These are phyloP conservation scores for Coremacera marginata DNA, from an alignment of 2,888 invertebrate genomes.

Conservation along the genomic window DNA sequence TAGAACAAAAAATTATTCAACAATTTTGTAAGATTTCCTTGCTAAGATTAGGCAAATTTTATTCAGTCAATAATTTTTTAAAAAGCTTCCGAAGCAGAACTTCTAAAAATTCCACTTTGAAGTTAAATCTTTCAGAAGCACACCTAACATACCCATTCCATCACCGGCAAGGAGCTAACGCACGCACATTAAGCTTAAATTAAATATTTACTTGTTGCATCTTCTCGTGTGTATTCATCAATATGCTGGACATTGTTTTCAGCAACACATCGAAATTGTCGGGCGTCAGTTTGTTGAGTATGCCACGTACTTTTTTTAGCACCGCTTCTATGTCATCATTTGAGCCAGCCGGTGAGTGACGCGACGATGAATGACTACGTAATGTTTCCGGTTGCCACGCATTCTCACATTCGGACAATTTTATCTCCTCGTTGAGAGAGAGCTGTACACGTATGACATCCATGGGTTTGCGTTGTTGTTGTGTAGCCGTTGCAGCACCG, in stretches of 20 bases:
- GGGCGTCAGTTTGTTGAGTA: constrained; percentile 64
- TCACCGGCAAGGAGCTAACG: neutral
- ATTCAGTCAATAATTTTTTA: too few relatives aligned
- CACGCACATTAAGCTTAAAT: neutral
- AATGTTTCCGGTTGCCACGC: constrained; percentile 64
- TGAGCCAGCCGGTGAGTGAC: constrained; percentile 28
- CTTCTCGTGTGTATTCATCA: constrained; percentile 59
- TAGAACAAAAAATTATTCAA: too few relatives aligned
- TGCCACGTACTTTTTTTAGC: constrained; percentile 64
- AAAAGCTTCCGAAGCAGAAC: too few relatives aligned
- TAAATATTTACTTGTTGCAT: constrained; percentile 60
- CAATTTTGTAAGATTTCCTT: too few relatives aligned
- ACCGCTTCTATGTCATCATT: constrained; percentile 59
- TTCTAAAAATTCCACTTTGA: too few relatives aligned
- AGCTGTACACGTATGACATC: constrained; percentile 64
- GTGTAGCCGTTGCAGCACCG: constrained; percentile 37
- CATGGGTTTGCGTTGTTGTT: constrained; percentile 55
- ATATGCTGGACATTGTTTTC: constrained; percentile 61
- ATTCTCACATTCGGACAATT: constrained; percentile 63
- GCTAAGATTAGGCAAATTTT: too few relatives aligned
- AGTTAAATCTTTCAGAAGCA: too few relatives aligned
- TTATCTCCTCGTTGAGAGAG: constrained; percentile 65
- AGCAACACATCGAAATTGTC: constrained; percentile 65
- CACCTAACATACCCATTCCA: neutral
- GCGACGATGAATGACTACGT: constrained; percentile 51